Evolutionary conservation across 2,888 invertebrate species (phyloP).

Genomic region (Acanthosepion pharaonis): DNA sequence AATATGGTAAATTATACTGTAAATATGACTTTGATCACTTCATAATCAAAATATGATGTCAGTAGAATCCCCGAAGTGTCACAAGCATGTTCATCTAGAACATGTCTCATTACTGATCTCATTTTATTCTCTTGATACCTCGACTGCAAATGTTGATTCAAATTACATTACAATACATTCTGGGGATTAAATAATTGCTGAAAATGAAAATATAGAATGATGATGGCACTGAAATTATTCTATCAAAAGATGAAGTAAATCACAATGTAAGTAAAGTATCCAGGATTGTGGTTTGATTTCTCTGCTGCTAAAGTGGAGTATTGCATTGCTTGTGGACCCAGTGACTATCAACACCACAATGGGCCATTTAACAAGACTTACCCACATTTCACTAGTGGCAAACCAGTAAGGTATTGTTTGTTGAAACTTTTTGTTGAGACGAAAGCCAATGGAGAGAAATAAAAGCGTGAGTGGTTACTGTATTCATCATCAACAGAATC

Average conservation of each 20-base stretch:
- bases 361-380: constrained; percentile 34
- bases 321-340: not conserved
- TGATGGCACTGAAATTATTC: not conserved
- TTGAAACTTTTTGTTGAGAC: not conserved
- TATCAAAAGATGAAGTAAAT: constrained; percentile 24
- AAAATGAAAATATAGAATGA: not conserved
- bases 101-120: not conserved
- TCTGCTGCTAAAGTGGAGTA: not conserved
- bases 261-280: not conserved
- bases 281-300: not conserved
- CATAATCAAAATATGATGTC: too few species aligned
- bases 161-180: constrained; percentile 1
- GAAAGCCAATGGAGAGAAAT: constrained; percentile 40
- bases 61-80: too few species aligned
- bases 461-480: not conserved
- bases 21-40: too few species aligned
- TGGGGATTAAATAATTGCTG: constrained; percentile 24
- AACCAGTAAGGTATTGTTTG: not conserved
- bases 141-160: constrained; percentile 24
- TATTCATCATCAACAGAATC: not conserved
- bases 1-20: too few species aligned
- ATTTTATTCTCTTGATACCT: not conserved
- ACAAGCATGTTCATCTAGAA: not conserved
- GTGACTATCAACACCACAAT: constrained; percentile 40
- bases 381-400: not conserved